Evolutionary conservation across 2,797 vertebrate genomes (phyloP).

Genomic region (Phoeniculus purpureus): DNA sequence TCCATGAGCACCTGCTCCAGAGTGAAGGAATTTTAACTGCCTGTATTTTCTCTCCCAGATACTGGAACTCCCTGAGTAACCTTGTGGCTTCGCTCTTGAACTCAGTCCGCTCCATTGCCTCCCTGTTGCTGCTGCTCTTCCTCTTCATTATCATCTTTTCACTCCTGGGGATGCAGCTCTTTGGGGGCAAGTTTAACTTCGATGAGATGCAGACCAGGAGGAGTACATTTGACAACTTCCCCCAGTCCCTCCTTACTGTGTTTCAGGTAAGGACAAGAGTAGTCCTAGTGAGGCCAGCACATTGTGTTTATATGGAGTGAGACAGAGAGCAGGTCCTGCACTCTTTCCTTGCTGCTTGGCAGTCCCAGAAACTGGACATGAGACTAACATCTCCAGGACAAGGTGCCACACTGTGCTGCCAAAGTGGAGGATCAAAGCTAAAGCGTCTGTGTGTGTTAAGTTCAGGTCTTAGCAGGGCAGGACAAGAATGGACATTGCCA

Average conservation of each 20-base stretch:
- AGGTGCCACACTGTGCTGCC: not conserved
- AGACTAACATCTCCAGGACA: not conserved
- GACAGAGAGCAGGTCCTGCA: not conserved
- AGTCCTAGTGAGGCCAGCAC: not conserved
- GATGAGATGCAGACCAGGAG: slow-evolving; percentile 93
- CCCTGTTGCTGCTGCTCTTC: slow-evolving; percentile 95
- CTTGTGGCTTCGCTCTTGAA: slow-evolving; percentile 97
- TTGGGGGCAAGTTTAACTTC: slow-evolving; percentile 99
- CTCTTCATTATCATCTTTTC: slow-evolving; percentile 99
- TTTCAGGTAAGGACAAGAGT: slow-evolving; percentile 86
- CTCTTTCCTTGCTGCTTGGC: not conserved
- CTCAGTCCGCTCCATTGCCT: slow-evolving; percentile 97
- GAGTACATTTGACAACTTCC: slow-evolving; percentile 98
- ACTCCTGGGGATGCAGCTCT: slow-evolving; percentile 98
- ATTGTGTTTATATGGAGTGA: fast-evolving
- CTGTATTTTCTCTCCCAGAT: slow-evolving; percentile 77
- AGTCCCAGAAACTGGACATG: not conserved
- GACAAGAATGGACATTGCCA: not conserved
- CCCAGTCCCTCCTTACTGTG: slow-evolving; percentile 98
- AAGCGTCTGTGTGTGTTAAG: not conserved
- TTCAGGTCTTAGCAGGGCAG: not conserved
- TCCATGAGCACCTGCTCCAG: not conserved
- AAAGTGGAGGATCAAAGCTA: not conserved
- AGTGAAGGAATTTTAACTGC: not conserved
- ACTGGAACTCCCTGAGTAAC: slow-evolving; percentile 99